Base-by-base conservation (phyloP, 2,797 vertebrate species). In the Peromyscus nudipes region DNA sequence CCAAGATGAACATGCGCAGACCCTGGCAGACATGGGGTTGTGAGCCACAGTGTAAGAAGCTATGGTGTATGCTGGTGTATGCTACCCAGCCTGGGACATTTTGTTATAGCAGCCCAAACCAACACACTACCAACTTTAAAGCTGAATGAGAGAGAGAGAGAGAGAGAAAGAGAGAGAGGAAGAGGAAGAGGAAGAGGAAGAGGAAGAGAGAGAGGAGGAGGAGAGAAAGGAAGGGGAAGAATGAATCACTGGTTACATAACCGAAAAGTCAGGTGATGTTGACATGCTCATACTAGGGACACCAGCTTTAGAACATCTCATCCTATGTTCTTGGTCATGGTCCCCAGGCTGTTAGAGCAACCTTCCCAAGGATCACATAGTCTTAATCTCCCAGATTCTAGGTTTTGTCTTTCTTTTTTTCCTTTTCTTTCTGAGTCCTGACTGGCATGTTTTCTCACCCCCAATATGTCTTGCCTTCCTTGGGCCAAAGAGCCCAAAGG, bases 391-490 rank as follows among this genome's bases (percentile, higher is more conserved):
- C 84, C 55, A 81, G 37, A 65, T 69, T 49, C 27, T 31, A 27
- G 55, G 46, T 87, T 2, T 21, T 85, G 79, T 84, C 31, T 37
- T 46, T 2, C 16, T 85, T 75, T 84, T n/a, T 40, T 49, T 3
- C 81, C 57, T n/a, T 4, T 17, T 31, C 93, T 96, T 89, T 94
- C 73, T 83, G 75, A 96, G 91, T 11, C 34, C 55, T 49, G 43
- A 71, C 14, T 86, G 67, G 49, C 92, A 64, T 73, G 31, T 95
- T 90, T 94, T 75, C 7, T 91, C 49, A 40, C 37, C 23, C 40
- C 82, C 60, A 80, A 91, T 85, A 52, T 11, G 64, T 12, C 81
- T 69, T 80, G 34, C 55, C 52, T 96, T 86, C 94, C 94, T 92
- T 75, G 49, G 94, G 92, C 40, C 52, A 84, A 94, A 73, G 37